phyloP scores from a whole-genome alignment of 2,888 invertebrate genomes.

The Lymantria dispar region DNA sequence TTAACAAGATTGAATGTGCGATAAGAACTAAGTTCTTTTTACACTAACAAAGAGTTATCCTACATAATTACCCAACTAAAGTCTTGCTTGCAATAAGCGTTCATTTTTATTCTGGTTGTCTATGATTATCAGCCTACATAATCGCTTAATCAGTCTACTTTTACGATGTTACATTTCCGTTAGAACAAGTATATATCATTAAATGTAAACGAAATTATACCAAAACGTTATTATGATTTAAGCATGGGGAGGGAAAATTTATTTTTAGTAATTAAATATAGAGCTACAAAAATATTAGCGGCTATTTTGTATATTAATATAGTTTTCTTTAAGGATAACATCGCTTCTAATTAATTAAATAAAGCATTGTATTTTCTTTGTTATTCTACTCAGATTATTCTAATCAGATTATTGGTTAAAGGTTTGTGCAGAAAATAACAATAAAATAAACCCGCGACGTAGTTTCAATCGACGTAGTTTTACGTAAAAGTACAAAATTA shows the following conservation, averaged over 20 bases:
- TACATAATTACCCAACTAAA: slow-evolving; percentile 14
- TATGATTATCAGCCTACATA: slow-evolving; percentile 16
- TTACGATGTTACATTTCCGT: slow-evolving; percentile 14
- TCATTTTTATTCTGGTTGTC: slow-evolving; percentile 5
- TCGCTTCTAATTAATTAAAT: neutral
- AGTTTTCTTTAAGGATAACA: neutral
- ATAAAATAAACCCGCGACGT: too few relatives aligned
- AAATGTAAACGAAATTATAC: slow-evolving; percentile 3
- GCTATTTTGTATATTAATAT: neutral
- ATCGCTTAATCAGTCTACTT: slow-evolving; percentile 20
- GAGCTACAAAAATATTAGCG: neutral
- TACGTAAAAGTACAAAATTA: too few relatives aligned
- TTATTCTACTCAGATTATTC: neutral
- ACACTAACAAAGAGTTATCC: slow-evolving; percentile 11
- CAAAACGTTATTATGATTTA: slow-evolving; percentile 1
- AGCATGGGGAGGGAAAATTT: neutral
- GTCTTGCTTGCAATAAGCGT: slow-evolving; percentile 12
- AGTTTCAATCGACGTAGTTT: too few relatives aligned
- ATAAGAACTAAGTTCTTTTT: slow-evolving; percentile 8
- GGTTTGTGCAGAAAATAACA: too few relatives aligned
- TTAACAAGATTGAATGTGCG: slow-evolving; percentile 6
- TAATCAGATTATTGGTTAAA: too few relatives aligned
- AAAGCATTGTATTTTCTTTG: neutral
- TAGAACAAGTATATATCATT: slow-evolving; percentile 4
- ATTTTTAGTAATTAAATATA: neutral